Evolutionary conservation across 2,113 vertebrate genomes (phyloP).

Genomic region (Alligator mississippiensis): DNA sequence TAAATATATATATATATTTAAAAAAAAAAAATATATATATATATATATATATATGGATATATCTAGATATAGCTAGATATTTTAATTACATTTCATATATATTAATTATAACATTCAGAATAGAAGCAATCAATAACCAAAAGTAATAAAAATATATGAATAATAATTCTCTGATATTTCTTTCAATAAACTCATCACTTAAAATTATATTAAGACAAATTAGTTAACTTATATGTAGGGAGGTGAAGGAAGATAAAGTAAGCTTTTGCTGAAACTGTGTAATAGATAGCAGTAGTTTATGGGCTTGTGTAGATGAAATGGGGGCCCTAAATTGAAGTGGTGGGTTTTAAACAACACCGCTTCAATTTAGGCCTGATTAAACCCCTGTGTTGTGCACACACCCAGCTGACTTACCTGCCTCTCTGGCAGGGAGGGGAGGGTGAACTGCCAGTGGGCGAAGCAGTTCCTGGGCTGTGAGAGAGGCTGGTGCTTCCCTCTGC

Average conservation of each 20-base stretch:
- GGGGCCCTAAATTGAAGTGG: too few relatives aligned
- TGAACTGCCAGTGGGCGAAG: too few relatives aligned
- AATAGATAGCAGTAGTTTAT: neutral
- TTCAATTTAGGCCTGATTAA: too few relatives aligned
- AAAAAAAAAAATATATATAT: neutral
- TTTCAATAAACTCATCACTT: neutral
- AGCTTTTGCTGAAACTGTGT: neutral
- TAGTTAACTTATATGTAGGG: neutral
- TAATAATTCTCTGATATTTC: neutral
- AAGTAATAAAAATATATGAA: neutral
- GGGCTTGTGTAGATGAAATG: neutral
- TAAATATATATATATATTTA: neutral
- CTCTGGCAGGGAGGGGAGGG: too few relatives aligned
- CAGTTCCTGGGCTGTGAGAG: too few relatives aligned
- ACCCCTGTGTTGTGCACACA: too few relatives aligned
- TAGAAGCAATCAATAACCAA: neutral
- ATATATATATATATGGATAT: too few relatives aligned
- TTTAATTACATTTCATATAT: too few relatives aligned
- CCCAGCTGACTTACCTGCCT: too few relatives aligned
- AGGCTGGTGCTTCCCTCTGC: too few relatives aligned
- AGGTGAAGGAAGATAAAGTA: neutral
- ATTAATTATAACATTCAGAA: neutral
- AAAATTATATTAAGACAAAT: neutral
- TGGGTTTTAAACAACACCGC: too few relatives aligned
- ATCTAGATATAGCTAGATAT: too few relatives aligned